Base-by-base conservation (phyloP, 2,888 invertebrate genomes). In the Caenorhabditis wallacei region DNA sequence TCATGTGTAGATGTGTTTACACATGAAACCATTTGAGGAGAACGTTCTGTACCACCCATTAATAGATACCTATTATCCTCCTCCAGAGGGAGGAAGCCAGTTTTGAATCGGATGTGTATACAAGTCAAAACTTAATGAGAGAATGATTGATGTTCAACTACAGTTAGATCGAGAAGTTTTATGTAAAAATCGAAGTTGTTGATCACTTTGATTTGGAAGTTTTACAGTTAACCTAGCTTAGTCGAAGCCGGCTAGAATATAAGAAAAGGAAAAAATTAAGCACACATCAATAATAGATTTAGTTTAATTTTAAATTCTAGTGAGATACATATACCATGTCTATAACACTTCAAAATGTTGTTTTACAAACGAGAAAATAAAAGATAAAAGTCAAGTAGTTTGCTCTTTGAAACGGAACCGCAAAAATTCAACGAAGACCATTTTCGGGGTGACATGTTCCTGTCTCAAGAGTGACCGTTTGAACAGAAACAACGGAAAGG, bases 401-500 rank as follows among this genome's bases (percentile, higher is more conserved):
- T 48, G 66, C 66, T 66, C 66, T 53, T 53, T 66, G 51, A 40
- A 66, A 35, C 66, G 53, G 66, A 66, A 66, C 66, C 53, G 53
- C 40, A 35, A 64, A 64, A 64, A 64, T 30, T 26, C 37, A 37
- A 51, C 53, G 24, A 35, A 24, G 22, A 37, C 53, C 37, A 30
- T 46, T 63, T 46, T 46, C 64, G 16, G 51, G 40, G 20, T 20
- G 43, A 69, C 56, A 69, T 57, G 70, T 48, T 56, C 56, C 57
- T 43, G 48, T 70, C 46, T 57, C 56, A 56, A 46, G 64, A 66
- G 64, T 75, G 75, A 75, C 75, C 76, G 68, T 71, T 68, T 72
- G 59, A 54, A 76, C 54, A 71, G 20, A 69, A 40, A 66, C 30
- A 35, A 51, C 48, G 48, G 46, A 40, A 57, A 56, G 56, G 56